Base-by-base conservation (phyloP, 2,113 vertebrate species). In the Grus americana region DNA sequence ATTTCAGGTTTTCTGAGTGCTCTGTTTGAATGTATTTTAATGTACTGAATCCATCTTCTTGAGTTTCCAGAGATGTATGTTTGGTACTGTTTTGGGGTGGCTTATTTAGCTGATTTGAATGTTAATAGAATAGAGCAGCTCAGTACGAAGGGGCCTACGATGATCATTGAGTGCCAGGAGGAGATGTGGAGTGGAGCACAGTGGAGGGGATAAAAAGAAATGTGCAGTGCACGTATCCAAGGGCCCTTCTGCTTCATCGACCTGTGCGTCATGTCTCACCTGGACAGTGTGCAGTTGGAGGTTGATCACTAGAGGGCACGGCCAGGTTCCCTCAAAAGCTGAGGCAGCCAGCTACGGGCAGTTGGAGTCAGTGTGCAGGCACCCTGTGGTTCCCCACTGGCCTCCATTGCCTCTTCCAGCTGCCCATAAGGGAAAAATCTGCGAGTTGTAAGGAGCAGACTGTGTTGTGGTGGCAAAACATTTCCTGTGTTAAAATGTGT, bases 221-320 rank as follows among this genome's bases (percentile, higher is more conserved):
- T 5, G 17, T 62, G 34, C 23, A 27, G n/a, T 19, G 11, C 23
- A 1, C 0, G 0, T 66, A 44, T 32, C 22, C 9, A 47, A 15
- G 30, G 29, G 23, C 23, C 10, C 30, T 55, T 36, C n/a, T 79
- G 29, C 34, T 61, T 73, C 24, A 0, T 4, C 55, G 32, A 14
- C 16, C 12, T 76, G 7, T 3, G 1, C 4, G 6, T 50, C 8
- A 1, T 4, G 12, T 34, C 79, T 79, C 18, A 15, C 9, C 38
- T 70, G 54, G 9, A 52, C 50, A 52, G 14, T 27, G 50, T 54
- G 0, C 15, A 50, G n/a, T 21, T 6, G 3, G 30, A 30, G 20
- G 22, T 50, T 83, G 67, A 55, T 55, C 59, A 20, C 40, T 49
- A 34, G 44, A 59, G 63, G 67, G 30, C 54, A 61, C 32, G 59